phyloP scores from a whole-genome alignment of 2,888 invertebrate genomes.

The Aspidiotus destructor region DNA sequence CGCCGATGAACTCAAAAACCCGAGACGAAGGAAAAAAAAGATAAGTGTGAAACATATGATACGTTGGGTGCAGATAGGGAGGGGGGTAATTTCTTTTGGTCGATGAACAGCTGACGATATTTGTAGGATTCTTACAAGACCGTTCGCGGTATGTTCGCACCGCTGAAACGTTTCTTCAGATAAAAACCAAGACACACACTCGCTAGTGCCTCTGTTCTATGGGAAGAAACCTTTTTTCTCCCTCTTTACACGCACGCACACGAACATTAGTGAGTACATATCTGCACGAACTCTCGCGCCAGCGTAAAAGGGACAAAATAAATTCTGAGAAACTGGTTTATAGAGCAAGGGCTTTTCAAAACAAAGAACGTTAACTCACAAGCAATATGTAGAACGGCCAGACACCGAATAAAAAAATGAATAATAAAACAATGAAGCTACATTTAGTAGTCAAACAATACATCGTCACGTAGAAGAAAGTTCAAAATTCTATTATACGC shows the following conservation, averaged over 20 bases:
- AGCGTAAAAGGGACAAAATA: too few relatives aligned
- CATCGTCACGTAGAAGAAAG: too few relatives aligned
- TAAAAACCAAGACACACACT: neutral
- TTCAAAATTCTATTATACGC: too few relatives aligned
- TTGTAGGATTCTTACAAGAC: neutral
- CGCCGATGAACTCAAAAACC: conserved; percentile 7
- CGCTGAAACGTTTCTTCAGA: too few relatives aligned
- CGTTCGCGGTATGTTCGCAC: neutral
- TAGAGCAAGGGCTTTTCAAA: too few relatives aligned
- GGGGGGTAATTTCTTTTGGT: neutral
- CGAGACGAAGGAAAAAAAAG: conserved; percentile 13
- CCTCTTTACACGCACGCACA: neutral
- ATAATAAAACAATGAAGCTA: too few relatives aligned
- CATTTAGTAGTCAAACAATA: too few relatives aligned
- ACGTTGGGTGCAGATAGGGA: neutral
- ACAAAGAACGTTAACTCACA: too few relatives aligned
- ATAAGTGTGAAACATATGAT: conserved; percentile 24
- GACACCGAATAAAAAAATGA: too few relatives aligned
- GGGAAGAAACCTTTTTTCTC: neutral
- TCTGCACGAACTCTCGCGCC: neutral
- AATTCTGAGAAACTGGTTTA: too few relatives aligned
- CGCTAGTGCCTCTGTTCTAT: neutral
- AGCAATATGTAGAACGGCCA: too few relatives aligned
- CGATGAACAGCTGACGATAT: conserved; percentile 19
- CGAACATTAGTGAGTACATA: neutral